phyloP scores from a whole-genome alignment of 2,888 invertebrate species.

The Gonocerus acuteangulatus region DNA sequence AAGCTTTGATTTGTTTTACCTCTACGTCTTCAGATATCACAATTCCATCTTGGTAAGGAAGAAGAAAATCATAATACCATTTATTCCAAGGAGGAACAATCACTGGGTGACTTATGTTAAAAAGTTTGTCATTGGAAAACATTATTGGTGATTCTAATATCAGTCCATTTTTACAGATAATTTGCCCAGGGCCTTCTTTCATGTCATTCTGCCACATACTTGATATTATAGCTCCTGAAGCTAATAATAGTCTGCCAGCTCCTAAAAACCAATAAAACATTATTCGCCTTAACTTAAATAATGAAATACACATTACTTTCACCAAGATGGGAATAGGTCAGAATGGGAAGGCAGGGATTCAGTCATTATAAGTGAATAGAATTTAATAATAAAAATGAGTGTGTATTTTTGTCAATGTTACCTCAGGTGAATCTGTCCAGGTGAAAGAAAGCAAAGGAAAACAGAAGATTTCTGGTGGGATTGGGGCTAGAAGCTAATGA shows the following conservation, averaged over 20 bases:
- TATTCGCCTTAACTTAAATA: too few relatives aligned
- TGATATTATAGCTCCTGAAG: conserved; percentile 27
- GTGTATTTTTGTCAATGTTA: too few relatives aligned
- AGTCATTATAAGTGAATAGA: too few relatives aligned
- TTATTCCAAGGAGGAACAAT: conserved; percentile 9
- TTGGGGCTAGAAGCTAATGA: too few relatives aligned
- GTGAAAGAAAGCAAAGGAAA: too few relatives aligned
- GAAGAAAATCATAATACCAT: conserved; percentile 10
- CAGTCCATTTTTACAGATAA: conserved; percentile 30
- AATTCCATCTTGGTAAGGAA: not conserved
- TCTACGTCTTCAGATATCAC: not conserved
- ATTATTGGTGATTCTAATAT: conserved; percentile 7
- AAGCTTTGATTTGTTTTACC: too few relatives aligned
- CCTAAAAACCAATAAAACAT: conserved; percentile 14
- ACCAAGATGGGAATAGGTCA: too few relatives aligned
- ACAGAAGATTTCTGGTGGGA: too few relatives aligned
- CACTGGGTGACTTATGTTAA: not conserved
- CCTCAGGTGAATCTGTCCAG: too few relatives aligned
- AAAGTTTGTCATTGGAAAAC: conserved; percentile 14
- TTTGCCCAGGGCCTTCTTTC: conserved; percentile 29
- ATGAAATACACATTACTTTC: too few relatives aligned
- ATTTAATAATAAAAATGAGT: too few relatives aligned
- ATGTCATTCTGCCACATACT: conserved; percentile 24
- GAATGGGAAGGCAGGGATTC: too few relatives aligned
- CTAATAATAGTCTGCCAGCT: conserved; percentile 25